phyloP scores from a whole-genome alignment of 2,888 invertebrate genomes.

The Drosophila yooni region DNA sequence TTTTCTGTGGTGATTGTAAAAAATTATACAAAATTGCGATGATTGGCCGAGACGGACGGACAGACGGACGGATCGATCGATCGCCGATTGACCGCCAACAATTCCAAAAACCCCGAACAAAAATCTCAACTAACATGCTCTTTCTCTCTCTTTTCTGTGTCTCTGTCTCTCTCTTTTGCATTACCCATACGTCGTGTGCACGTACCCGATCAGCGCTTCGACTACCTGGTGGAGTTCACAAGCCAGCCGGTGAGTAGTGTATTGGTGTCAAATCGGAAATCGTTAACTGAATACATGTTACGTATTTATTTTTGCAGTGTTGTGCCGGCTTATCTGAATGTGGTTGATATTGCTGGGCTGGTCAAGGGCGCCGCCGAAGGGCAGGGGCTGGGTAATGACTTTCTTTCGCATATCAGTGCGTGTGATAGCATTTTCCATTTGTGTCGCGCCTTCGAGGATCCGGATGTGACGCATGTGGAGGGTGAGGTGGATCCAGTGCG shows the following conservation, averaged over 20 bases:
- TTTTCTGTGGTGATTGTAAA: conserved; percentile 67
- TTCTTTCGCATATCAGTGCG: conserved; percentile 98
- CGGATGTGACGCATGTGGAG: conserved; percentile 98
- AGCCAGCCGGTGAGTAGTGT: conserved; percentile 91
- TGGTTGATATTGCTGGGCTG: conserved; percentile 99
- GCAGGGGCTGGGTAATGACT: conserved; percentile 96
- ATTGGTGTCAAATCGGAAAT: conserved; percentile 34
- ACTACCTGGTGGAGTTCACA: conserved; percentile 97
- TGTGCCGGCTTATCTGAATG: conserved; percentile 98
- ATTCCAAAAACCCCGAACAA: not conserved
- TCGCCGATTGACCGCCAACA: conserved; percentile 4
- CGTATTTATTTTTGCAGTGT: conserved; percentile 88
- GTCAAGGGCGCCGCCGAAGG: conserved; percentile 99
- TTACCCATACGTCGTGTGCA: conserved; percentile 94
- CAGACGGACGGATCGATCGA: not conserved
- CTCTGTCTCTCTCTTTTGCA: conserved; percentile 40
- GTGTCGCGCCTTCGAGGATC: conserved; percentile 98
- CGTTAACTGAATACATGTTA: conserved; percentile 9
- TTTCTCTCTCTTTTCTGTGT: conserved; percentile 5
- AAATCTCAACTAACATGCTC: conserved; percentile 56
- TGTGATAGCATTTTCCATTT: conserved; percentile 99
- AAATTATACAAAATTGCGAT: conserved; percentile 84
- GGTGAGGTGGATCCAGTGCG: conserved; percentile 99
- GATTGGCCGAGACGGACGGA: conserved; percentile 58
- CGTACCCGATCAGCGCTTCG: conserved; percentile 97